Percentiles rank a stretch among this genome's conserved stretches.
These are phyloP conservation scores for Lagopus muta DNA, from an alignment of 2,113 vertebrate genomes.

Conservation along the genomic window DNA sequence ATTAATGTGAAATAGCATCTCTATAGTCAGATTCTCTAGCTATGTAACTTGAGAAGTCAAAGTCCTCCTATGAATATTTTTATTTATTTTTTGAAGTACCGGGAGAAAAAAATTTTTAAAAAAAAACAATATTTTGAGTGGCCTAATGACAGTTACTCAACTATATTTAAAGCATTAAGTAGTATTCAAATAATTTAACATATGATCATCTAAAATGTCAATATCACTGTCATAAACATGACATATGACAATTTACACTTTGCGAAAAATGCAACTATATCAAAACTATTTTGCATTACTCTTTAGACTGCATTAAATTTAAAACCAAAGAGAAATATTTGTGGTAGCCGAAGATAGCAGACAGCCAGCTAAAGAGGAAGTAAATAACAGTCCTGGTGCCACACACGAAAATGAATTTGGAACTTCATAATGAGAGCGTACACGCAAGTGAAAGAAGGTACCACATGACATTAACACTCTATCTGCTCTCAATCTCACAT, in stretches of 20 bases:
- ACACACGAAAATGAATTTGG: neutral
- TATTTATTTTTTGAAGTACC: neutral
- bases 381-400: neutral
- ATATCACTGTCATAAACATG: neutral
- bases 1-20: neutral
- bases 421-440: rapidly evolving
- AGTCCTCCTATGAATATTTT: neutral
- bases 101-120: neutral
- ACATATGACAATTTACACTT: neutral
- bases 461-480: neutral
- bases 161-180: neutral
- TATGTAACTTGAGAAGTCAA: neutral
- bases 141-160: neutral
- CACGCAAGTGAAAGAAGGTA: neutral
- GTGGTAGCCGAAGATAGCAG: neutral
- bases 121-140: neutral
- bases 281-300: neutral
- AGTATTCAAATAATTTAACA: neutral
- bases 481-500: neutral
- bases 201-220: neutral
- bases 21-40: neutral
- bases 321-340: neutral
- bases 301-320: neutral
- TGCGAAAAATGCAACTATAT: neutral
- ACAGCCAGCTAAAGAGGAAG: neutral